Evolutionary conservation across 2,888 invertebrate genomes (phyloP).

Genomic region (Morpho achilles): DNA sequence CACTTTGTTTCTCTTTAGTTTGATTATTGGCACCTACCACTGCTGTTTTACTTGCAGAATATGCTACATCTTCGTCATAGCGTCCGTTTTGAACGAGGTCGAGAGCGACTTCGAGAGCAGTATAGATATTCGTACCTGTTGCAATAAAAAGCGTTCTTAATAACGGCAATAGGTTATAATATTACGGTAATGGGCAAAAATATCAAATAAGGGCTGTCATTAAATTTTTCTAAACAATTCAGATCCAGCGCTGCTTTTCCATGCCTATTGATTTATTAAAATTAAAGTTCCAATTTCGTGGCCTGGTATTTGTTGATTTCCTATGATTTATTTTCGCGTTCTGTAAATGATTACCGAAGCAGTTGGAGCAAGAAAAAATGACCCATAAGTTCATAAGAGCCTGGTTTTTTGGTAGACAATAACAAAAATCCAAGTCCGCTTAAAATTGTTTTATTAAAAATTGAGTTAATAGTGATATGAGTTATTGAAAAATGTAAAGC

Average conservation of each 20-base stretch:
- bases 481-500: no score
- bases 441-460: no score
- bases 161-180: background rate
- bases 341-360: no score
- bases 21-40: constrained; percentile 4
- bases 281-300: no score
- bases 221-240: background rate
- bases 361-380: no score
- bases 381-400: no score
- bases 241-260: background rate
- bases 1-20: background rate
- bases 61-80: constrained; percentile 30
- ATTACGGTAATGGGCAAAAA: background rate
- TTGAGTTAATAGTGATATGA: no score
- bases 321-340: no score
- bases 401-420: no score
- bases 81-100: constrained; percentile 69
- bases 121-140: constrained; percentile 83
- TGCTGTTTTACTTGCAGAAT: background rate
- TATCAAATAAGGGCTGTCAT: background rate
- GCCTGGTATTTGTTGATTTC: no score
- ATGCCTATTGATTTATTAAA: background rate
- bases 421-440: no score
- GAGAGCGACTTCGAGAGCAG: constrained; percentile 78
- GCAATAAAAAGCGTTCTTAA: background rate